Base-by-base conservation (phyloP, 1,140 invertebrate genomes). In the Drepana arcuata region DNA sequence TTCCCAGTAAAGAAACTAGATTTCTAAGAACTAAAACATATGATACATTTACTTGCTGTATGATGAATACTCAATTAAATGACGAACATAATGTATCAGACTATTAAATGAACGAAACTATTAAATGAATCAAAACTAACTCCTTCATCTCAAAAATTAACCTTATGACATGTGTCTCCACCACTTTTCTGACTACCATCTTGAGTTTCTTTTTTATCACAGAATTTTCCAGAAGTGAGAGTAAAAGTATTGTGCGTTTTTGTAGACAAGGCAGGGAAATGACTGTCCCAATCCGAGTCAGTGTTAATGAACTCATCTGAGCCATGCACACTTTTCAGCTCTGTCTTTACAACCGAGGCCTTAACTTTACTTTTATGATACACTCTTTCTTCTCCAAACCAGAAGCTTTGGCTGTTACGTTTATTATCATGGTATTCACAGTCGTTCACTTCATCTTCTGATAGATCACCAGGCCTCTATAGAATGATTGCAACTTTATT, bases 171-270 rank as follows among this genome's bases (percentile, higher is more conserved):
- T 14, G 70, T 69, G 37, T 80, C 75, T 33, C 75, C 75, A 49
- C 61, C 58, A 69, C 72, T 77, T 49, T 72, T 73, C 36, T 65
- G 49, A 39, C 45, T 70, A 36, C 34, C 53, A 46, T 71, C 71
- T 53, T 48, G 36, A 16, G 39, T 34, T 40, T 61, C 58, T 46
- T 69, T 68, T 34, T 67, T 69, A 47, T 66, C 54, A 48, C 43
- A 63, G 30, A 48, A 46, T 53, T 64, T 70, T 26, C 48, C 58
- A 50, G 64, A 75, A 25, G 60, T 67, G 24, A 79, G 39, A 14
- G 77, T 81, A 41, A 75, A 79, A 12, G 74, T 74, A 46, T 67
- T 82, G 54, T 78, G 70, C 14, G 67, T 60, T 68, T 79, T 77
- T 34, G 56, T 57, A 47, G 59, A 62, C 30, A 81, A 38, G 36